Conservation (phyloP, 1,140 invertebrate genomes). For the Coelopa frigida region DNA sequence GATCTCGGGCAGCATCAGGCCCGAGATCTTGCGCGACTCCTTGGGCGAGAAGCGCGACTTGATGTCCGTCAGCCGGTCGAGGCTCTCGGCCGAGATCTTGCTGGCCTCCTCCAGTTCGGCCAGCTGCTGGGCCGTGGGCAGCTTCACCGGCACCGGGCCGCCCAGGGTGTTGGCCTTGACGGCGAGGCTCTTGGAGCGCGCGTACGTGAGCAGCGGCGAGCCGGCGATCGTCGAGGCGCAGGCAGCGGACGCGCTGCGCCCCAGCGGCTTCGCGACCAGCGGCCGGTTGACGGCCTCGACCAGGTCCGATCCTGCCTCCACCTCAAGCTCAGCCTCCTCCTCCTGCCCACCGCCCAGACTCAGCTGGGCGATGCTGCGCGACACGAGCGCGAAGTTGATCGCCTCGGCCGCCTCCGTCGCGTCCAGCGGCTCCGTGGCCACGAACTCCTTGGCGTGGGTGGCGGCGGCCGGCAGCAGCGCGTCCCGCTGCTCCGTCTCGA, state of each 20-base stretch:
- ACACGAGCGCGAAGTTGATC: slow-evolving; percentile 32
- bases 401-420: slow-evolving; percentile 16
- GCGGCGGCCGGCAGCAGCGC: slow-evolving; percentile 9
- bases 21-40: slow-evolving; percentile 13
- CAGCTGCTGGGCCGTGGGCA: slow-evolving; percentile 32
- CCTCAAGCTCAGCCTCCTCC: background rate
- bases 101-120: slow-evolving; percentile 34
- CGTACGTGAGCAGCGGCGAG: slow-evolving; percentile 30
- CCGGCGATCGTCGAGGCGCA: slow-evolving; percentile 17
- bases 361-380: slow-evolving; percentile 28
- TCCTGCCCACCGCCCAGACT: slow-evolving; percentile 22
- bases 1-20: slow-evolving; percentile 28
- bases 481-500: slow-evolving; percentile 36
- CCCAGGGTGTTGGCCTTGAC: slow-evolving; percentile 31
- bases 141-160: slow-evolving; percentile 22
- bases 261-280: slow-evolving; percentile 30
- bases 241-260: slow-evolving; percentile 31
- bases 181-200: slow-evolving; percentile 31
- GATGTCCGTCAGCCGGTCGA: slow-evolving; percentile 36
- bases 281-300: slow-evolving; percentile 36
- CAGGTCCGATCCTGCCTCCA: slow-evolving; percentile 12
- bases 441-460: slow-evolving; percentile 25
- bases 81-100: slow-evolving; percentile 30
- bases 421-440: slow-evolving; percentile 28
- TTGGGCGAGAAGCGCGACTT: slow-evolving; percentile 34